These are phyloP conservation scores for Brenthis hecate DNA, from an alignment of 2,888 invertebrate genomes.

Conservation along the genomic window DNA sequence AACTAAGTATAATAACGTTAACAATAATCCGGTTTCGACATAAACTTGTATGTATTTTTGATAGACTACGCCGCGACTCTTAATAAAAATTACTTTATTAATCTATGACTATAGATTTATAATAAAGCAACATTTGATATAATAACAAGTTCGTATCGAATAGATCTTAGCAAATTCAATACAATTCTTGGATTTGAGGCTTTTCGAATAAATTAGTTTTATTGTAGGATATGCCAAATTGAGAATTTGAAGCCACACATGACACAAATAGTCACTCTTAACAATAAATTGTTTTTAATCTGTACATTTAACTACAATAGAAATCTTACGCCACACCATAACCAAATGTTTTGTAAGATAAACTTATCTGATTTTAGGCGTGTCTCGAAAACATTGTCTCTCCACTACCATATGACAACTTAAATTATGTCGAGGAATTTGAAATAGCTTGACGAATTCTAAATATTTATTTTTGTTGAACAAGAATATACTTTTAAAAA, in stretches of 20 bases:
- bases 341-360: conserved; percentile 57
- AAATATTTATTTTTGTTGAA: background rate
- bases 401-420: conserved; percentile 45
- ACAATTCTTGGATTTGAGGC: too few relatives aligned
- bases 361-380: conserved; percentile 62
- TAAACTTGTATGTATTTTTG: too few relatives aligned
- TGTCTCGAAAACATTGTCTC: conserved; percentile 65
- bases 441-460: conserved; percentile 44
- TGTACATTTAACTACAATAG: conserved; percentile 11
- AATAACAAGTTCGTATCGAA: too few relatives aligned
- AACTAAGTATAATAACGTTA: background rate
- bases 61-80: too few relatives aligned
- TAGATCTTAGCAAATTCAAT: too few relatives aligned
- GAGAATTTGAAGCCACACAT: too few relatives aligned
- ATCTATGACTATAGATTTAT: too few relatives aligned
- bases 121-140: too few relatives aligned
- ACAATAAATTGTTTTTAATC: conserved; percentile 6
- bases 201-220: too few relatives aligned
- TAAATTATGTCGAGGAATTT: conserved; percentile 42
- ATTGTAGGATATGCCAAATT: too few relatives aligned
- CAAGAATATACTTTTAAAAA: background rate
- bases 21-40: background rate
- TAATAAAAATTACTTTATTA: too few relatives aligned
- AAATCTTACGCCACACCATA: conserved; percentile 58
- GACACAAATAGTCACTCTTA: background rate